phyloP scores from a whole-genome alignment of 2,888 invertebrate genomes.

The Papilio elwesi region DNA sequence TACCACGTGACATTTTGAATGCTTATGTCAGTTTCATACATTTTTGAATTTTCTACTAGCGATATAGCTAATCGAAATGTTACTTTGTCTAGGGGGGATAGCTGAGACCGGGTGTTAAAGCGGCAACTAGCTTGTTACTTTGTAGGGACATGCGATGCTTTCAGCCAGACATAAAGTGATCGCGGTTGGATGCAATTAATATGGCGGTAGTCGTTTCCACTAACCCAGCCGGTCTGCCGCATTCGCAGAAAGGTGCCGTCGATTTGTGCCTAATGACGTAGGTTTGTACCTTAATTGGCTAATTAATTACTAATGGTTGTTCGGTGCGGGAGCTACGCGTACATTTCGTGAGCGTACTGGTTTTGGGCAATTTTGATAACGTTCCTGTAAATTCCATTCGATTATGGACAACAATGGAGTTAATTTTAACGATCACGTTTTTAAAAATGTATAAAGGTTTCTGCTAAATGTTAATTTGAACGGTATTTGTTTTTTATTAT shows the following conservation, averaged over 20 bases:
- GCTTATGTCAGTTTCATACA: too few relatives aligned
- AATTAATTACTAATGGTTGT: slow-evolving; percentile 24
- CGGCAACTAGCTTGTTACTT: slow-evolving; percentile 61
- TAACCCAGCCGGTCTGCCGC: slow-evolving; percentile 42
- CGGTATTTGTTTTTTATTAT: too few relatives aligned
- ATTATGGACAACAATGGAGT: not conserved
- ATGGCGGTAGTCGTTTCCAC: slow-evolving; percentile 47
- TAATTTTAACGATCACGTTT: too few relatives aligned
- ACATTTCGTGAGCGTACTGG: not conserved
- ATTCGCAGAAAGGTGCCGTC: slow-evolving; percentile 28
- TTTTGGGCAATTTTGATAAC: slow-evolving; percentile 14
- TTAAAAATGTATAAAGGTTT: too few relatives aligned
- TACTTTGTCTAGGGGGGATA: not conserved
- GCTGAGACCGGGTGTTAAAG: slow-evolving; percentile 22
- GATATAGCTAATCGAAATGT: too few relatives aligned
- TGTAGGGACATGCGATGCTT: slow-evolving; percentile 48
- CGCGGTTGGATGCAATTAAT: slow-evolving; percentile 64
- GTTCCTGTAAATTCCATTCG: not conserved
- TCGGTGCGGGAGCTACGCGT: slow-evolving; percentile 3
- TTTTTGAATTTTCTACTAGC: too few relatives aligned
- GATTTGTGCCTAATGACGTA: slow-evolving; percentile 27
- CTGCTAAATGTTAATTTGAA: too few relatives aligned
- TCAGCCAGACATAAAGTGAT: slow-evolving; percentile 50
- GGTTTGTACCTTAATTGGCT: slow-evolving; percentile 28
- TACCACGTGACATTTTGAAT: too few relatives aligned